Evolutionary conservation across 2,113 vertebrate species (phyloP).

Genomic region (Anoplopoma fimbria): DNA sequence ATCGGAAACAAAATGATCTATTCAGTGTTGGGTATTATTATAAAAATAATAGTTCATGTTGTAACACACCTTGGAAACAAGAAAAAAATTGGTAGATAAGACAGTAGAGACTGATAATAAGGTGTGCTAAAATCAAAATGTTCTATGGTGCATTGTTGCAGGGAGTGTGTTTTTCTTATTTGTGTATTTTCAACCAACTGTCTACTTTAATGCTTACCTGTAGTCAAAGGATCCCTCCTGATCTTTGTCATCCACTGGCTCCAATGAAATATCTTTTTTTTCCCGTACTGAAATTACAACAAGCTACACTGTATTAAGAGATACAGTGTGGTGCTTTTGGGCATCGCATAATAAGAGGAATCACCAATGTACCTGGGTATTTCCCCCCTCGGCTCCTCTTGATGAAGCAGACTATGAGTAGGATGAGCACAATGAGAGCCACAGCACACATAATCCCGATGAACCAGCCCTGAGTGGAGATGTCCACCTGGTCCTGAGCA

Average conservation of each 20-base stretch:
- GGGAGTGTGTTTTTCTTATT: background rate
- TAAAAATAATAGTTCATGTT: background rate
- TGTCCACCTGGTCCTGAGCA: conserved; percentile 92
- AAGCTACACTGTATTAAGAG: background rate
- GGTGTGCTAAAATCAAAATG: background rate
- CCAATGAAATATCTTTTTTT: conserved; percentile 92
- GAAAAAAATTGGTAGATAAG: background rate
- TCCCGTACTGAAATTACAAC: conserved; percentile 88
- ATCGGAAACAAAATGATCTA: background rate
- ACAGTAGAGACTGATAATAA: background rate
- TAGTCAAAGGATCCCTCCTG: conserved; percentile 97
- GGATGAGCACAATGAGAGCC: conserved; percentile 95
- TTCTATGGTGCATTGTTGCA: background rate
- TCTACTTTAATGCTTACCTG: conserved; percentile 83
- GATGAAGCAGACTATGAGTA: conserved; percentile 97
- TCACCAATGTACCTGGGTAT: conserved; percentile 88
- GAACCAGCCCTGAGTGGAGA: conserved; percentile 98
- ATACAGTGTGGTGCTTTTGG: background rate
- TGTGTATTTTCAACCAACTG: no score
- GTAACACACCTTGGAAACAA: background rate
- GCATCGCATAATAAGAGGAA: background rate
- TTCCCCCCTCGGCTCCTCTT: conserved; percentile 97
- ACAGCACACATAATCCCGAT: conserved; percentile 98
- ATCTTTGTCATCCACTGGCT: conserved; percentile 91
- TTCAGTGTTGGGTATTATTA: conserved; percentile 17